Base-by-base conservation (phyloP, 2,113 vertebrate genomes). In the Leucosticte australis region DNA sequence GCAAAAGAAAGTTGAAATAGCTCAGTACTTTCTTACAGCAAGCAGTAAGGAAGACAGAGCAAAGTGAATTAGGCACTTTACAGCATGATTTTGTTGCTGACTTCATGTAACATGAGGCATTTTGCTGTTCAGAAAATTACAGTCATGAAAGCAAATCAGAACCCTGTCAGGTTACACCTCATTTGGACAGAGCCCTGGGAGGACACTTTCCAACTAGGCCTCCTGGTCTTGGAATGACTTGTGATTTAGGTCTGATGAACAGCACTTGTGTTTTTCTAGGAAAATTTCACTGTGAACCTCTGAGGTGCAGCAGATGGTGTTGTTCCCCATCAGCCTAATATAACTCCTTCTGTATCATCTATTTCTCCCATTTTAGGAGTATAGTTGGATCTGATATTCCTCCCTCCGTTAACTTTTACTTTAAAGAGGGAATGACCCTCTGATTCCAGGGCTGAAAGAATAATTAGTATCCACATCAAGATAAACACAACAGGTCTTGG, bases 161-260 rank as follows among this genome's bases (percentile, higher is more conserved):
- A 56, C 49, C 0, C 0, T 12, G 47, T 28, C 33, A 26, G 49
- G 8, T 31, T 33, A 30, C 4, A 30, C 1, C 30, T 65, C 18
- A 13, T 70, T 83, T 87, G n/a, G 46, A 10, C 0, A 44, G n/a
- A 15, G 30, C 21, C 65, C 24, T 50, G 37, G 18, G 20, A 76
- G 7, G 33, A 55, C 33, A 27, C 9, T 41, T 88, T 57, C 44
- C 74, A 46, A 7, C 24, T 49, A 47, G 63, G 19, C 27, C 16
- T 76, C 41, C 15, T 44, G 10, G 19, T 52, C 27, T 57, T 84
- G 16, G 24, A 77, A 77, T 62, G 24, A 62, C 50, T 74, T 84
- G 46, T 78, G 60, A 62, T 65, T 84, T 53, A 57, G 24, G 23
- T 49, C 22, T 84, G 31, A 17, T 49, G 47, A 78, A 37, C 84